phyloP scores from a whole-genome alignment of 1,140 invertebrate species.

The Theocolax elegans region DNA sequence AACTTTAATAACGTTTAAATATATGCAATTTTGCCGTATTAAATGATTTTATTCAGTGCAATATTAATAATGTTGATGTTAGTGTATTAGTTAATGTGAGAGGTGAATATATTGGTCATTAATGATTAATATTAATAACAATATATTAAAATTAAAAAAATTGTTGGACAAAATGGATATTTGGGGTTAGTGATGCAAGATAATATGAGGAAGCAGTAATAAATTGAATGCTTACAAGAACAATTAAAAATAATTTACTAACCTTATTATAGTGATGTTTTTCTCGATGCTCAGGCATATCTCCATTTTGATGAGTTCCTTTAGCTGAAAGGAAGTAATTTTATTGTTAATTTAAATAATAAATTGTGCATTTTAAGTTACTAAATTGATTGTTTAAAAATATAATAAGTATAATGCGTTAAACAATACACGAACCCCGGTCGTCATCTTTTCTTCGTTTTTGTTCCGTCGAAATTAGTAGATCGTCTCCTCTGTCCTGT shows the following conservation, averaged over 20 bases:
- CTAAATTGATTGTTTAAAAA: constrained; percentile 19
- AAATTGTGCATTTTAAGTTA: not conserved
- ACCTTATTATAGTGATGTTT: constrained; percentile 72
- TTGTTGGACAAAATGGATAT: constrained; percentile 3
- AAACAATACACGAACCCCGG: constrained; percentile 71
- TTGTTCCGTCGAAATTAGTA: constrained; percentile 71
- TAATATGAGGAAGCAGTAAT: not conserved
- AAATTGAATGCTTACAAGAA: no score
- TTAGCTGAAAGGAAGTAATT: constrained; percentile 57
- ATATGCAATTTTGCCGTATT: not conserved
- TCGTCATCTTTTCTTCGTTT: constrained; percentile 80
- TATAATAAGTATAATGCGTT: constrained; percentile 25
- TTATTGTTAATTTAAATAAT: not conserved
- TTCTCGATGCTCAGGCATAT: constrained; percentile 69
- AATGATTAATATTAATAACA: not conserved
- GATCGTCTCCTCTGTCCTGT: constrained; percentile 78
- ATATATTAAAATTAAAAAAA: not conserved
- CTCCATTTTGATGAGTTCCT: constrained; percentile 70
- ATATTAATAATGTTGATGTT: not conserved
- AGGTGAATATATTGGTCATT: not conserved
- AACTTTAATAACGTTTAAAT: no score
- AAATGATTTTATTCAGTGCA: constrained; percentile 1
- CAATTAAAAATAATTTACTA: no score
- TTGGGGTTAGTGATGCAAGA: constrained; percentile 20
- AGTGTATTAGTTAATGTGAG: no score